Evolutionary conservation across 2,888 invertebrate species (phyloP).

Genomic region (Polydrusus pterygomalis): DNA sequence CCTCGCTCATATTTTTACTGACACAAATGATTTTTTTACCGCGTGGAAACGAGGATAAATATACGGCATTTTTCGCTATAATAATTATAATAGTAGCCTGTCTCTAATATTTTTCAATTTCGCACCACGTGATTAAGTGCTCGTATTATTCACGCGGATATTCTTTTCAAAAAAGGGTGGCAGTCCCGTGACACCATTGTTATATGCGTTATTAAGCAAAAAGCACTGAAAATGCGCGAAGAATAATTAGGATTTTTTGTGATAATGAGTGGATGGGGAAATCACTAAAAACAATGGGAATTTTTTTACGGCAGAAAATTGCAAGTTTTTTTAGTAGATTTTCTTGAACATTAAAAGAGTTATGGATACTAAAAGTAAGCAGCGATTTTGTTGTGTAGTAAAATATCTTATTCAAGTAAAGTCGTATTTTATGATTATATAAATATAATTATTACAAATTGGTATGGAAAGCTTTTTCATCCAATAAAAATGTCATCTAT

Average conservation of each 20-base stretch:
- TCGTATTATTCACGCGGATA: conserved; percentile 54
- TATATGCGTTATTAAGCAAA: conserved; percentile 41
- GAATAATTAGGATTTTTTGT: conserved; percentile 36
- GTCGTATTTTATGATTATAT: too few relatives aligned
- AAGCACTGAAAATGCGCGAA: conserved; percentile 33
- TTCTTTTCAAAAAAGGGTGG: conserved; percentile 55
- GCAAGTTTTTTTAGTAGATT: neutral
- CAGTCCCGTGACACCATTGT: conserved; percentile 50
- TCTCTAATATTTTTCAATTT: conserved; percentile 70
- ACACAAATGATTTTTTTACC: conserved; percentile 61
- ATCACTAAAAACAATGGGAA: conserved; percentile 28
- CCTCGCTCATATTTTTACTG: conserved; percentile 67
- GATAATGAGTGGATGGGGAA: conserved; percentile 39
- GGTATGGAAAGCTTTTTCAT: too few relatives aligned
- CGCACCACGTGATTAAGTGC: conserved; percentile 65
- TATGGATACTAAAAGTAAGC: too few relatives aligned
- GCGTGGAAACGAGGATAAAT: conserved; percentile 69
- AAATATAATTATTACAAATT: too few relatives aligned
- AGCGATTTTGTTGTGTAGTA: too few relatives aligned
- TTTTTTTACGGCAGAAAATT: conserved; percentile 14
- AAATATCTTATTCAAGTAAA: too few relatives aligned
- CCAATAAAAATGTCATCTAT: too few relatives aligned
- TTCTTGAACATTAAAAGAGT: too few relatives aligned
- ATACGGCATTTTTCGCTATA: conserved; percentile 69
- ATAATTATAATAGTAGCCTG: conserved; percentile 69